Evolutionary conservation across 2,888 invertebrate species (phyloP), one percentile per base, ranked within the genome.

Genomic region (Abrostola triplasia): DNA sequence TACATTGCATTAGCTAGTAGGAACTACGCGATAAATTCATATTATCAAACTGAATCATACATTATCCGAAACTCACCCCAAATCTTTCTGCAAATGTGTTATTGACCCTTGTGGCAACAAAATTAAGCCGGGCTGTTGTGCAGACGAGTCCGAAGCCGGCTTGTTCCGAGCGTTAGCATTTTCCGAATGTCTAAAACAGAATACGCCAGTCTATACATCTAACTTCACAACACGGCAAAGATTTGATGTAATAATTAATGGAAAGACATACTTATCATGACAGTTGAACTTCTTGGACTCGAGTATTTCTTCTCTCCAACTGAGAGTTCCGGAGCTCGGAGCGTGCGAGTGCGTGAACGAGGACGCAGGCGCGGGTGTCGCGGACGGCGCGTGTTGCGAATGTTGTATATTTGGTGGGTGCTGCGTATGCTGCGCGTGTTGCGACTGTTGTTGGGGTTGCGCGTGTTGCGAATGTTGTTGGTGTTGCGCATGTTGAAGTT

Each of bases 241-340:
- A n/a, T n/a, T n/a, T n/a, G n/a, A 7, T 49, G 6, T 36, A 35
- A 38, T 38, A 10, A 60, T 0, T 8, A 12, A 47, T 6, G 40
- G 36, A 48, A 41, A 10, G 6, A 67, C 81, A 83, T 59, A 92
- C 92, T 88, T 89, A 57, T 93, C 92, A 65, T 88, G 84, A 6
- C 85, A 72, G 55, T 85, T 81, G 10, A 88, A 87, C 68, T 92
- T 93, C 70, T 94, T 94, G 0, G 93, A 91, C 73, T 93, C 94
- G 0, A 93, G 76, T 69, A 95, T 95, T 79, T 95, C 95, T 48
- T 94, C 95, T 12, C 95, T 86, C 95, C 95, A 95, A 79, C 92
- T 95, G 49, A 90, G 84, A 6, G 90, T 84, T 0, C 90, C 84
- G 4, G 87, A 84, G 24, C 83, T 64, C 48, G 82, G 76, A 5